Percentiles rank a stretch among this genome's conserved stretches.
These are phyloP conservation scores for Oreotrochilus melanogaster DNA, from an alignment of 2,113 vertebrate genomes.

Conservation along the genomic window DNA sequence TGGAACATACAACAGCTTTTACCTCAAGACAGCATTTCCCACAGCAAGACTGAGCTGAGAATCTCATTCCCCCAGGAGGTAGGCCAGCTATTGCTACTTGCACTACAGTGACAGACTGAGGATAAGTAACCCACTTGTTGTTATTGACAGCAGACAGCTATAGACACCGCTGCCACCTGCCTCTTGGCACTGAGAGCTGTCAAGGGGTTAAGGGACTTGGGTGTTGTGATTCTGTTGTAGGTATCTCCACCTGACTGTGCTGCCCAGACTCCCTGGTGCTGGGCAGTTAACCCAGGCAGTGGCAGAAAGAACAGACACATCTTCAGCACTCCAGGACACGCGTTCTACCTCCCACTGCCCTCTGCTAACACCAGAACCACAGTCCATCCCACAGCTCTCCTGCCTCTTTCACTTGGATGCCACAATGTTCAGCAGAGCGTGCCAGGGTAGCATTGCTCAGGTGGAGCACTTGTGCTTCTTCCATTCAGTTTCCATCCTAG, in stretches of 20 bases:
- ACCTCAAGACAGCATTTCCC: not conserved
- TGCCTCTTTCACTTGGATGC: no score
- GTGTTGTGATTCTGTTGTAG: not conserved
- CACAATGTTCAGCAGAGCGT: accelerated
- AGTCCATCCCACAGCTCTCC: not conserved
- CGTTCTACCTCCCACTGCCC: accelerated
- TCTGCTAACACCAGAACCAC: not conserved
- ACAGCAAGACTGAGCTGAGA: not conserved
- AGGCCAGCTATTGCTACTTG: not conserved
- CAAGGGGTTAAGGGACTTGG: not conserved
- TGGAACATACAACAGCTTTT: not conserved
- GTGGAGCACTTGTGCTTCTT: not conserved
- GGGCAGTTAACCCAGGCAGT: not conserved
- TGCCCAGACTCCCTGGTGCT: not conserved
- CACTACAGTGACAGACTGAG: accelerated
- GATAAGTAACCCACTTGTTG: not conserved
- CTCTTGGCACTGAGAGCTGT: not conserved
- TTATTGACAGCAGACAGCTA: not conserved
- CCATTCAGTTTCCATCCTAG: not conserved
- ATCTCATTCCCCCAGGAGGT: not conserved
- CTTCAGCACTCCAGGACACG: not conserved
- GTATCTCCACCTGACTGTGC: not conserved
- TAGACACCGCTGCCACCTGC: not conserved
- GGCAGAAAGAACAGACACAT: not conserved
- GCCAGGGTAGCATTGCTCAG: accelerated